Conservation (phyloP, 2,113 vertebrate genomes). For the Pavo muticus region DNA sequence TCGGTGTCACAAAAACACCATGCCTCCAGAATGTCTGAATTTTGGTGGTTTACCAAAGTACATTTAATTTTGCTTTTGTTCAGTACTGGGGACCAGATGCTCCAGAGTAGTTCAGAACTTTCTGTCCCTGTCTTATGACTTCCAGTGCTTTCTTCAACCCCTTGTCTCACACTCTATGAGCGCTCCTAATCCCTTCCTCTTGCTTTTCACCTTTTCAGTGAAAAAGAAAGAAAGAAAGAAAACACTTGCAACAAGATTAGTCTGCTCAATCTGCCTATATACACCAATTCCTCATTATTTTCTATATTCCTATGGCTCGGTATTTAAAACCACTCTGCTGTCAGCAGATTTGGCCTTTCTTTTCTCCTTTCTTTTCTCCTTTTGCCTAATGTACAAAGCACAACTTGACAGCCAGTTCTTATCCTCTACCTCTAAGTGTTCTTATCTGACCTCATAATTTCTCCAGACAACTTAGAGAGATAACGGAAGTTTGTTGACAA, state of each 20-base stretch:
- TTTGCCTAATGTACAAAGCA: neutral
- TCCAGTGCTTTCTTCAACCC: neutral
- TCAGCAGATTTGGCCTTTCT: neutral
- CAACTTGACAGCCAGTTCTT: neutral
- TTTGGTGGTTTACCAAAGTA: neutral
- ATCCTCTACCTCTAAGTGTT: neutral
- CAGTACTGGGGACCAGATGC: neutral
- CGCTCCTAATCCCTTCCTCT: neutral
- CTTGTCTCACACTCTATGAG: neutral
- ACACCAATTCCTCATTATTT: neutral
- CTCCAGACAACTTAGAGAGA: neutral
- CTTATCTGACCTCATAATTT: neutral
- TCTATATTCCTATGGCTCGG: neutral
- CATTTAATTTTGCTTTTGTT: neutral
- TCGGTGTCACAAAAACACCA: neutral
- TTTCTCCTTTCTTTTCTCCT: neutral
- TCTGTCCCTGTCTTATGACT: neutral
- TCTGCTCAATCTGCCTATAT: neutral
- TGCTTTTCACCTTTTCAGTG: neutral
- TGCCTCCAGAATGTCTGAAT: neutral
- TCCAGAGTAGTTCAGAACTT: neutral
- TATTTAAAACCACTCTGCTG: neutral
- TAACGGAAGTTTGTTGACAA: slow-evolving; percentile 8
- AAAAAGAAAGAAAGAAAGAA: neutral
- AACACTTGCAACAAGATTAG: neutral